phyloP scores from a whole-genome alignment of 2,113 vertebrate genomes.

The Vidua chalybeata region DNA sequence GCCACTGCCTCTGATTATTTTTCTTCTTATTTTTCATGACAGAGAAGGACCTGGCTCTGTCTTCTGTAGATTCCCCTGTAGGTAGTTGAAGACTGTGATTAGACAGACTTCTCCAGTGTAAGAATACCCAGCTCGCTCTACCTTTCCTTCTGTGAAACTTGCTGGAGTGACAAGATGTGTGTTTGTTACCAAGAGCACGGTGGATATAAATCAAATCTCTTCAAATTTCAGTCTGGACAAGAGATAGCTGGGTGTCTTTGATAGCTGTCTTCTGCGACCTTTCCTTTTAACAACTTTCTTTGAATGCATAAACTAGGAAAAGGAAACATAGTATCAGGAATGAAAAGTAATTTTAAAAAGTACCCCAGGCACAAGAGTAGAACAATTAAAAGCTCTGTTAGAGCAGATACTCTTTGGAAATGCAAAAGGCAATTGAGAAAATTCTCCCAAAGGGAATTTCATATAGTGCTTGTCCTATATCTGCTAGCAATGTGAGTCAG shows the following conservation, averaged over 20 bases:
- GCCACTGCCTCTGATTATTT: not conserved
- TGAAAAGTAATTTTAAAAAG: not conserved
- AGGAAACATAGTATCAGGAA: not conserved
- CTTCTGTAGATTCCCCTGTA: not conserved
- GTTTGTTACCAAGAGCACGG: not conserved
- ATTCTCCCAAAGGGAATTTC: not conserved
- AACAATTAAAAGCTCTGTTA: constrained; percentile 11
- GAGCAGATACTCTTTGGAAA: not conserved
- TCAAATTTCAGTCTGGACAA: not conserved
- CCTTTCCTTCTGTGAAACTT: not conserved
- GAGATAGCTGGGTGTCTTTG: not conserved
- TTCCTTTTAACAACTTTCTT: not conserved
- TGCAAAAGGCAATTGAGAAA: not conserved
- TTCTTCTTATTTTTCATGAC: not conserved
- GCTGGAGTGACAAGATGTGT: not conserved
- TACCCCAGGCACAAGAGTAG: not conserved
- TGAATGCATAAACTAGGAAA: not conserved
- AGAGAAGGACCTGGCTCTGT: not conserved
- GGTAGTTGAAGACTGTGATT: not conserved
- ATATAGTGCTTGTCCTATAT: not conserved
- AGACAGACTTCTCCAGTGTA: not conserved
- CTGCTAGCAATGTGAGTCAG: not conserved
- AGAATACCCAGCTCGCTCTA: not conserved
- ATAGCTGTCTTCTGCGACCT: not conserved
- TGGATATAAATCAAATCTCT: not conserved